phyloP scores from a whole-genome alignment of 2,888 invertebrate genomes.

The Colostygia pectinataria region DNA sequence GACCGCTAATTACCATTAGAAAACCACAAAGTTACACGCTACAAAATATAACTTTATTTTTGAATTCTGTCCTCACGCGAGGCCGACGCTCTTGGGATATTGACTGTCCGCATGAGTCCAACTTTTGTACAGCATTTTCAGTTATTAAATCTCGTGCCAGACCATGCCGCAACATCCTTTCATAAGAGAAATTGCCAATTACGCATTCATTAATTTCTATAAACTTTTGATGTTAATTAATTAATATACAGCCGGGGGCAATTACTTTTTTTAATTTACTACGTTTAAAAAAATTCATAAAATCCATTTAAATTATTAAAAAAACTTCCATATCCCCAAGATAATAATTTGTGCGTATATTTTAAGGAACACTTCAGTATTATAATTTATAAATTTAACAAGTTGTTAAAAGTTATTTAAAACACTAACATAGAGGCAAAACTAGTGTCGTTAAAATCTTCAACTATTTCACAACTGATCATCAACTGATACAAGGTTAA shows the following conservation, averaged over 20 bases:
- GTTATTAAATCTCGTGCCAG: constrained; percentile 36
- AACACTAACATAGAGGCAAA: too few relatives aligned
- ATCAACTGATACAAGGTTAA: too few relatives aligned
- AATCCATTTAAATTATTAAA: too few relatives aligned
- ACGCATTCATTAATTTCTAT: constrained; percentile 32
- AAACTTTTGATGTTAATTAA: constrained; percentile 28
- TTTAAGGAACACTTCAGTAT: too few relatives aligned
- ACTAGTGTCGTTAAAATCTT: too few relatives aligned
- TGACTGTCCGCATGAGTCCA: constrained; percentile 2
- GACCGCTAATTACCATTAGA: constrained; percentile 16
- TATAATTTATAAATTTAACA: too few relatives aligned
- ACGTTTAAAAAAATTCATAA: not conserved
- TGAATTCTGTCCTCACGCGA: constrained; percentile 3
- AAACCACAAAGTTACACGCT: constrained; percentile 13
- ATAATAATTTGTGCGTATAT: too few relatives aligned
- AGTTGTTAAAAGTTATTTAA: too few relatives aligned
- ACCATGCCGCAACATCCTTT: constrained; percentile 27
- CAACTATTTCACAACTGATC: too few relatives aligned
- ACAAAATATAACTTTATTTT: constrained; percentile 22
- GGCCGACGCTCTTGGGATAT: not conserved
- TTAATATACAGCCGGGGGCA: constrained; percentile 16
- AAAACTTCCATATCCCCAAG: too few relatives aligned
- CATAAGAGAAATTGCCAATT: constrained; percentile 37
- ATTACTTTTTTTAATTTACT: constrained; percentile 8
- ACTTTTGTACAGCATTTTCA: constrained; percentile 22